Evolutionary conservation across 2,113 vertebrate genomes (phyloP).

Genomic region (Ifrita kowaldi): DNA sequence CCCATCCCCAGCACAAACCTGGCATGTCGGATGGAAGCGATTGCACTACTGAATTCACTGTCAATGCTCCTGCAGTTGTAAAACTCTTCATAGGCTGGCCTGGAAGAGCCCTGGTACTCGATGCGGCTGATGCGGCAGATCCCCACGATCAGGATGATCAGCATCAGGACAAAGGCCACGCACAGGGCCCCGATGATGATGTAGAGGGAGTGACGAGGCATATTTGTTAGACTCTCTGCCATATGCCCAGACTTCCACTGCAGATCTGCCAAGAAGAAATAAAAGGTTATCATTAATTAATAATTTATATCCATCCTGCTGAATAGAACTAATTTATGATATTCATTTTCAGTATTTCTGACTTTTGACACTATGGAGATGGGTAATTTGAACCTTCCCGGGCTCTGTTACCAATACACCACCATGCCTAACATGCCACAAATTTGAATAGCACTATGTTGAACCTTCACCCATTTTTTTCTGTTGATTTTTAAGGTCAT

Average conservation of each 20-base stretch:
- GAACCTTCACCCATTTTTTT: not conserved
- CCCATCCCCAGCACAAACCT: conserved; percentile 72
- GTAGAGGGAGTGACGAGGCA: conserved; percentile 96
- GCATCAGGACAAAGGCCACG: conserved; percentile 94
- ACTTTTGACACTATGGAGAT: not conserved
- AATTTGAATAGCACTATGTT: not conserved
- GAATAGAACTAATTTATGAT: not conserved
- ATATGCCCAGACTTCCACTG: conserved; percentile 93
- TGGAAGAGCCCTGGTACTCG: conserved; percentile 95
- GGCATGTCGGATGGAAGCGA: conserved; percentile 95
- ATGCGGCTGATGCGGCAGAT: conserved; percentile 99
- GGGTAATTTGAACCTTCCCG: not conserved
- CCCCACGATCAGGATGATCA: conserved; percentile 96
- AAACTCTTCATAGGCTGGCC: conserved; percentile 95
- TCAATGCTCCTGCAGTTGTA: conserved; percentile 99
- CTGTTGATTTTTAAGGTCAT: not conserved
- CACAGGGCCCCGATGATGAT: conserved; percentile 97
- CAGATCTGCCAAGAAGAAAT: conserved; percentile 74
- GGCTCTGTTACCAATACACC: not conserved
- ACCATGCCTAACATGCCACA: not conserved
- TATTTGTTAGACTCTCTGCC: conserved; percentile 90
- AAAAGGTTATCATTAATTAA: not conserved
- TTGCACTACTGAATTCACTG: conserved; percentile 94
- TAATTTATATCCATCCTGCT: not conserved
- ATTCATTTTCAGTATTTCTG: not conserved